Evolutionary conservation across 2,797 vertebrate genomes (phyloP), one percentile per base, ranked within the genome.

Genomic region (Pelochelys cantorii): DNA sequence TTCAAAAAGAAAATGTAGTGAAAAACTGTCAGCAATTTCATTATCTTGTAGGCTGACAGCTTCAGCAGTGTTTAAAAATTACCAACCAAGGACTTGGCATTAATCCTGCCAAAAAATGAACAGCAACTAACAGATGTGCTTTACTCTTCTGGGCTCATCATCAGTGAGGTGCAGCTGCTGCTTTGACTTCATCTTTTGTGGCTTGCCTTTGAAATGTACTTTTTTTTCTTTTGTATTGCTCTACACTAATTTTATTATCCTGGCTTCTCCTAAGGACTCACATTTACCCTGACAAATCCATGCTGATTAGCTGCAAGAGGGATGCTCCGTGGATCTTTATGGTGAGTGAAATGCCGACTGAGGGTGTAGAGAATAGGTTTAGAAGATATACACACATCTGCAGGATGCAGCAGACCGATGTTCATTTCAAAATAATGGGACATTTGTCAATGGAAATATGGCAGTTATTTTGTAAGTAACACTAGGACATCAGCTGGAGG

Each of bases 101-200:
- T 93, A 93, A 94, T 92, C 83, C 37, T 94, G 86, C 83, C 85
- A 94, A 68, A 84, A 97, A 89, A 42, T 48, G 57, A 96, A 82
- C 54, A 83, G 79, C 13, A 65, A 59, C 86, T 84, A 95, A 71
- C 96, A 97, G 97, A 97, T 96, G 95, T 89, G 93, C 22, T 95
- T 94, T 93, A 75, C 42, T 94, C 87, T 95, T 91, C 81, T 42
- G 81, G 71, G 90, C 57, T 80, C 86, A 83, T 95, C 91, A 81
- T 25, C 5, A 57, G 81, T 86, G 90, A 95, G 62, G 37, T 90
- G 48, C 95, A 97, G 94, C 94, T 97, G 95, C 87, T 86, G 53
- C 25, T 96, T 92, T 88, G 79, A 91, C 86, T 96, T 96, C 86
- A 56, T 93, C 60, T 93, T 56, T 22, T 94, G 89, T 89, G 55